Percentiles rank a stretch among this genome's conserved stretches.
These are phyloP conservation scores for Alauda arvensis DNA, from an alignment of 2,797 vertebrate species.

Conservation along the genomic window DNA sequence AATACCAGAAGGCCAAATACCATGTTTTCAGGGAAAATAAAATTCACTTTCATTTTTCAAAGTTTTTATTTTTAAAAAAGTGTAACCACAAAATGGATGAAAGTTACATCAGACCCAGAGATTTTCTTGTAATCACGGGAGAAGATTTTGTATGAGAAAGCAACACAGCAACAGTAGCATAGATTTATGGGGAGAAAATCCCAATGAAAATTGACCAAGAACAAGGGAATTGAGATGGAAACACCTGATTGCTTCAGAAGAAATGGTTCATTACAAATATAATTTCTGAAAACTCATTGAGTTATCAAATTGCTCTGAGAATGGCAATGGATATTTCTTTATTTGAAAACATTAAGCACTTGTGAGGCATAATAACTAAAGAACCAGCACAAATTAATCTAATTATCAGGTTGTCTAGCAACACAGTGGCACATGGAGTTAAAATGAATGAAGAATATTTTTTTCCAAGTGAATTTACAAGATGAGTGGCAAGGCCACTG, in stretches of 20 bases:
- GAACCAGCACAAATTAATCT: not conserved
- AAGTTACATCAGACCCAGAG: not conserved
- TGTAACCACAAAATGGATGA: not conserved
- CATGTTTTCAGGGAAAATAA: not conserved
- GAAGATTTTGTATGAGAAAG: not conserved
- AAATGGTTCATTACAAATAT: not conserved
- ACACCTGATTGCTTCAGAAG: not conserved
- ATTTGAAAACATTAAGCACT: not conserved
- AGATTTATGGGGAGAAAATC: not conserved
- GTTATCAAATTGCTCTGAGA: not conserved
- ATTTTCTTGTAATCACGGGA: not conserved
- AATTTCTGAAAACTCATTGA: not conserved
- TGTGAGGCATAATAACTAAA: not conserved
- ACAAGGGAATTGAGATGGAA: not conserved
- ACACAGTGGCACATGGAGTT: not conserved
- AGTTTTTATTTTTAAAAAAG: not conserved
- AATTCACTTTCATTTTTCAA: not conserved
- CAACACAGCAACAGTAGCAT: accelerated
- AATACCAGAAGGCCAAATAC: not conserved
- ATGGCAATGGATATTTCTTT: not conserved
- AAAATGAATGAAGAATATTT: not conserved
- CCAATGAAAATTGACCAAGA: not conserved
- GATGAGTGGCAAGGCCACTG: not conserved
- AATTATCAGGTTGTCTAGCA: not conserved
- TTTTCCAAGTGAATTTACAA: not conserved